A percentile compares a stretch with the other conserved stretches of the same genome.
Conservation (phyloP, 2,888 invertebrate genomes). For the Scaptomyza caliginosa region DNA sequence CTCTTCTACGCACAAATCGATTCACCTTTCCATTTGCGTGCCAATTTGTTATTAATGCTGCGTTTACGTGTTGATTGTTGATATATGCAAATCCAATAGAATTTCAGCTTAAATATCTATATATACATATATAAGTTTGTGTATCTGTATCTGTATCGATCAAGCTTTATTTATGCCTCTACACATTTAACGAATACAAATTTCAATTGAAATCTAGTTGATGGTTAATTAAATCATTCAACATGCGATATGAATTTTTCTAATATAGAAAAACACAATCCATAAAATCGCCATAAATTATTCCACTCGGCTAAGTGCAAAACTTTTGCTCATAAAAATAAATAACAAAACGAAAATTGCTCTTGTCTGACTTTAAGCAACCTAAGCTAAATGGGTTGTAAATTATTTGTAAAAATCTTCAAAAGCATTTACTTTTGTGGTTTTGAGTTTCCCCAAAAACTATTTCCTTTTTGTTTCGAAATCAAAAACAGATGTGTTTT, state of each 20-base stretch:
- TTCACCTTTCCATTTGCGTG: constrained; percentile 19
- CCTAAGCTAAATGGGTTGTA: neutral
- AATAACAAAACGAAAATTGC: neutral
- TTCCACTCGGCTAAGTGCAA: neutral
- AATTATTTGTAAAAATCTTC: neutral
- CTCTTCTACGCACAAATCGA: neutral
- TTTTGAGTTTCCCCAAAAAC: neutral
- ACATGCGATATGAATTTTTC: constrained; percentile 3
- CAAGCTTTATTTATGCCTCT: constrained; percentile 36
- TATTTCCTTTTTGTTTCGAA: neutral
- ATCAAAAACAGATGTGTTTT: constrained; percentile 1
- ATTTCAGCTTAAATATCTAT: constrained; percentile 36
- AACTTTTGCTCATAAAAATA: neutral
- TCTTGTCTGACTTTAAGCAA: neutral
- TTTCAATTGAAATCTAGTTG: constrained; percentile 14
- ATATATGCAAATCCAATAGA: constrained; percentile 63
- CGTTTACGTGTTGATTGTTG: constrained; percentile 75
- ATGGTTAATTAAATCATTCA: constrained; percentile 14
- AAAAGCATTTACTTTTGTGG: neutral
- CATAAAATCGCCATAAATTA: neutral
- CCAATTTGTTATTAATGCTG: constrained; percentile 74
- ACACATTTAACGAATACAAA: neutral
- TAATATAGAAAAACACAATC: neutral
- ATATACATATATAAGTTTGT: constrained; percentile 18
- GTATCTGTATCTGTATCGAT: constrained; percentile 37